Evolutionary conservation across 1,140 invertebrate genomes (phyloP).

Genomic region (Pseudomyrmex dendroicus): DNA sequence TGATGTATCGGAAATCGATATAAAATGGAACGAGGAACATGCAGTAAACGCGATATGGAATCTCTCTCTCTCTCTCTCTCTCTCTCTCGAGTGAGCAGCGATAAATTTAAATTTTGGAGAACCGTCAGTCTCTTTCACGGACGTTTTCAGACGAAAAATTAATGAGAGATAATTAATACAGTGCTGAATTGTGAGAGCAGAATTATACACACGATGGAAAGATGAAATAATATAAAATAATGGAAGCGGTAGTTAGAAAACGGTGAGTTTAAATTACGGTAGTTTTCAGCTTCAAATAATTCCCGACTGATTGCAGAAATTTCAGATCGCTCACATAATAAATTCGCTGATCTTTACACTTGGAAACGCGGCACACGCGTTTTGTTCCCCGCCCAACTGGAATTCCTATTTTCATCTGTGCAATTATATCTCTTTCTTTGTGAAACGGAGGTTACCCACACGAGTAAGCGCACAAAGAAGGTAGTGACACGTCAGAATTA

Average conservation of each 20-base stretch:
- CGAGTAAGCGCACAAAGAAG: slow-evolving; percentile 14
- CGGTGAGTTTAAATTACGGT: background rate
- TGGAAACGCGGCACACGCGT: background rate
- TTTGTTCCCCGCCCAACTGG: slow-evolving; percentile 13
- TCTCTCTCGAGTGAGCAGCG: no score
- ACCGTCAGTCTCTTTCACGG: background rate
- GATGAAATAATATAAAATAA: no score
- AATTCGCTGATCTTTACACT: background rate
- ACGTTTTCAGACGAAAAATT: slow-evolving; percentile 39
- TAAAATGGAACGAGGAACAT: slow-evolving; percentile 29
- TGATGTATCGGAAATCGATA: slow-evolving; percentile 52
- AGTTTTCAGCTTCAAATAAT: background rate
- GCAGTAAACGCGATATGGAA: slow-evolving; percentile 38
- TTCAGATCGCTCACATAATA: slow-evolving; percentile 2
- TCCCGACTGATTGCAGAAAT: slow-evolving; percentile 21
- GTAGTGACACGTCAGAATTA: slow-evolving; percentile 43
- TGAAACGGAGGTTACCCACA: slow-evolving; percentile 34
- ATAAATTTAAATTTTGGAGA: no score
- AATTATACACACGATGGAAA: no score
- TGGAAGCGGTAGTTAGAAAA: background rate
- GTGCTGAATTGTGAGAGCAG: background rate
- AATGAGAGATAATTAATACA: slow-evolving; percentile 13
- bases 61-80: background rate
- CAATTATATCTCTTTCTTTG: slow-evolving; percentile 52
- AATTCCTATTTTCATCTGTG: slow-evolving; percentile 48